Conservation (phyloP, 2,113 vertebrate genomes). For the Euleptes europaea region DNA sequence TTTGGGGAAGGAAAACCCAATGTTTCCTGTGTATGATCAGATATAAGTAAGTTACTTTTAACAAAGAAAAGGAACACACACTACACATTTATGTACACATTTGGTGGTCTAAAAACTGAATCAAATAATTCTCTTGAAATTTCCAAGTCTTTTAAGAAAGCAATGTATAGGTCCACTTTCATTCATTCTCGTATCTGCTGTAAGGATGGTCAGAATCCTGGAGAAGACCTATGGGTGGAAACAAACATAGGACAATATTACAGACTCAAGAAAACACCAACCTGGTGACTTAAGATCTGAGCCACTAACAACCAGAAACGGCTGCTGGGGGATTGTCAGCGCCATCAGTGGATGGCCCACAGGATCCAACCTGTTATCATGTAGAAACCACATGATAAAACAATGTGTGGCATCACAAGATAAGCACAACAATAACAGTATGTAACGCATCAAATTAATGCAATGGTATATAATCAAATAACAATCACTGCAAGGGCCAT, state of each 20-base stretch:
- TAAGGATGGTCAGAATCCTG: conserved; percentile 86
- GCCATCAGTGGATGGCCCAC: too few species aligned
- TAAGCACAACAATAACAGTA: neutral
- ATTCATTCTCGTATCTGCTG: conserved; percentile 90
- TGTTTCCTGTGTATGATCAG: neutral
- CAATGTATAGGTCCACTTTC: conserved; percentile 36
- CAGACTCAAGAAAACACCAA: neutral
- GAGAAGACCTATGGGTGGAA: conserved; percentile 79
- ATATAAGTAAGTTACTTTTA: conserved; percentile 24
- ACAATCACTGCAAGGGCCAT: neutral
- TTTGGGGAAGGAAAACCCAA: conserved; percentile 8
- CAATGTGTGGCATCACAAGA: neutral
- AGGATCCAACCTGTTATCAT: neutral
- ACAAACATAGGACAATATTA: conserved; percentile 28
- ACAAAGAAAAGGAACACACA: neutral
- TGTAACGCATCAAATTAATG: neutral
- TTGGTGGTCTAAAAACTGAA: neutral
- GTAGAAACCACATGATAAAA: neutral
- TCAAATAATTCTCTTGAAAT: neutral
- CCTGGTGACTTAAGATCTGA: neutral
- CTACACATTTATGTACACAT: conserved; percentile 3
- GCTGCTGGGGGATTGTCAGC: too few species aligned
- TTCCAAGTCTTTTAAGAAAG: neutral
- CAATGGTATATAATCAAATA: neutral
- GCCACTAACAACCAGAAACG: neutral